Percentiles rank a stretch among this genome's conserved stretches.
These are phyloP conservation scores for Hesperia comma DNA, from an alignment of 2,888 invertebrate genomes.

Conservation along the genomic window DNA sequence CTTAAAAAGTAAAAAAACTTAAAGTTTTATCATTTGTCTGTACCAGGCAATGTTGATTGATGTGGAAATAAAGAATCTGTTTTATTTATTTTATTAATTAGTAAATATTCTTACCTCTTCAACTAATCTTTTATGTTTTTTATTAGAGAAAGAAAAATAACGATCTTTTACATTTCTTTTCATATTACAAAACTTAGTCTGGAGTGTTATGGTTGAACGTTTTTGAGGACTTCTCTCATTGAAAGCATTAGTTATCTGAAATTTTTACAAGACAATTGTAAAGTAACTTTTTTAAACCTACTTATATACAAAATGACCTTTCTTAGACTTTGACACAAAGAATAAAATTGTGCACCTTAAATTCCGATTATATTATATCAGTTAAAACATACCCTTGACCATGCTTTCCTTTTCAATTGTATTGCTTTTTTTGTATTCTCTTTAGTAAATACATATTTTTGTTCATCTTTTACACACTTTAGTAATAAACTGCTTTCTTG, in stretches of 20 bases:
- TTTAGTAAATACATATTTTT: slow-evolving; percentile 59
- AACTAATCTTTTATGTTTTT: slow-evolving; percentile 44
- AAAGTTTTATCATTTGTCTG: no score
- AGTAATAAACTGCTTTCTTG: slow-evolving; percentile 67
- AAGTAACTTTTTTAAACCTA: no score
- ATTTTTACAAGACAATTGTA: no score
- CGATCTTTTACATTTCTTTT: slow-evolving; percentile 55
- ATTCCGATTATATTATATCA: not conserved
- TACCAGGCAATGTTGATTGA: no score
- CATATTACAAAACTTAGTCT: slow-evolving; percentile 69
- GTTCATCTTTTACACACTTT: slow-evolving; percentile 69
- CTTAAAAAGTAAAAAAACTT: no score
- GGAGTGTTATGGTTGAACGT: slow-evolving; percentile 60
- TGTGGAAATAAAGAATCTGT: no score
- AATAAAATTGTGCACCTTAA: not conserved
- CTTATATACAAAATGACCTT: no score
- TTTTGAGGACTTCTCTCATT: slow-evolving; percentile 67
- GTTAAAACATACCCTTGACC: slow-evolving; percentile 61
- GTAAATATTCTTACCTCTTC: slow-evolving; percentile 4
- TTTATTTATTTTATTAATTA: no score
- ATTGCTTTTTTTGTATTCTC: slow-evolving; percentile 50
- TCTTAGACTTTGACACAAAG: no score
- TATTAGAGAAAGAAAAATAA: slow-evolving; percentile 49
- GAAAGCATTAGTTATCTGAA: slow-evolving; percentile 64
- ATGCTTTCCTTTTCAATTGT: slow-evolving; percentile 62